Evolutionary conservation across 2,113 vertebrate species (phyloP).

Genomic region (Dryoscopus gambensis): DNA sequence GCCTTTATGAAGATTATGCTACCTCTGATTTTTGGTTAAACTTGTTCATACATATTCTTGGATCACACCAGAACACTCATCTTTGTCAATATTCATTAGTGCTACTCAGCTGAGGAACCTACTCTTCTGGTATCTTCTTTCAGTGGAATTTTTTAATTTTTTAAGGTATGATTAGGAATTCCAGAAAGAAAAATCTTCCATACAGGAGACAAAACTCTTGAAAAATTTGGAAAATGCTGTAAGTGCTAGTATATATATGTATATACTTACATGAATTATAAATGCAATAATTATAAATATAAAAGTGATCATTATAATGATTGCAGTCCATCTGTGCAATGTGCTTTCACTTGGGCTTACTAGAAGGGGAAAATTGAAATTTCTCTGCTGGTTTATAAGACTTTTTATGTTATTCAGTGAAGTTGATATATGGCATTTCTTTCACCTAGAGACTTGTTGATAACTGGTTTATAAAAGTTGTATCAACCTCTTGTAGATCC

Average conservation of each 20-base stretch:
- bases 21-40: not conserved
- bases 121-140: not conserved
- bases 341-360: not conserved
- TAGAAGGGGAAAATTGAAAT: not conserved
- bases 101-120: not conserved
- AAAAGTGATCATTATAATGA: not conserved
- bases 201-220: not conserved
- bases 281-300: too few relatives aligned
- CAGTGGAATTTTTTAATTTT: not conserved
- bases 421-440: not conserved
- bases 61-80: not conserved
- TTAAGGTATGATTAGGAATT: not conserved
- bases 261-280: not conserved
- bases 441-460: not conserved
- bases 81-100: not conserved
- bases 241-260: not conserved
- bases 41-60: not conserved
- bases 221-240: not conserved
- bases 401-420: accelerated
- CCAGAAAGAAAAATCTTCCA: not conserved
- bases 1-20: not conserved
- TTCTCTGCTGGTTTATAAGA: not conserved
- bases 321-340: not conserved
- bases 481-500: not conserved
- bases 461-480: not conserved